Conservation (phyloP, 2,797 vertebrate genomes). For the Coregonus sp. region DNA sequence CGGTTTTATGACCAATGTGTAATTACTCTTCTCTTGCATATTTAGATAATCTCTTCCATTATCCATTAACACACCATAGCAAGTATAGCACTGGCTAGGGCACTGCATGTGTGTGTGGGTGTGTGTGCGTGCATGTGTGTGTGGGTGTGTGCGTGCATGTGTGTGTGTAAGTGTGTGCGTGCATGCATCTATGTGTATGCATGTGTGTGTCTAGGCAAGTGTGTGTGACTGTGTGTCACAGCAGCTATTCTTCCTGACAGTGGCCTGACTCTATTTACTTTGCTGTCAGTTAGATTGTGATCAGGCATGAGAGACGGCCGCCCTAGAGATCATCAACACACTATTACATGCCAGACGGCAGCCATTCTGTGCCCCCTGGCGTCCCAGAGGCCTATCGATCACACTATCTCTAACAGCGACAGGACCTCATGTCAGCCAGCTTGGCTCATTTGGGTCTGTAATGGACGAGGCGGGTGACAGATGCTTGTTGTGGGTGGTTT, state of each 20-base stretch:
- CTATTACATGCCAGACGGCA: not conserved
- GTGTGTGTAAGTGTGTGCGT: not conserved
- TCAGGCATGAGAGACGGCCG: slow-evolving; percentile 6
- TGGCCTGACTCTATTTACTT: not conserved
- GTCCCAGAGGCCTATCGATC: not conserved
- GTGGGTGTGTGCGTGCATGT: not conserved
- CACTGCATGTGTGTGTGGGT: not conserved
- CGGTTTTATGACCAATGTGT: not conserved
- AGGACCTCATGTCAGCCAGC: slow-evolving; percentile 9
- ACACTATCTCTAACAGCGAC: not conserved
- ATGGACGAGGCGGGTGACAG: slow-evolving; percentile 8
- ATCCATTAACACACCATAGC: no score
- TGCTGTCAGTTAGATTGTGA: slow-evolving; percentile 1
- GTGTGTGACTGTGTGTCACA: not conserved
- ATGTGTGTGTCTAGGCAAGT: not conserved
- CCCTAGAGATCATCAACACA: not conserved
- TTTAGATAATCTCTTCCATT: no score
- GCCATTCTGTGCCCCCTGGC: not conserved
- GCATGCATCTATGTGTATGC: not conserved
- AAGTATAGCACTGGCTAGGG: not conserved
- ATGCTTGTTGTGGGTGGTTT: not conserved
- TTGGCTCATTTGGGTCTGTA: not conserved
- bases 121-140: no score
- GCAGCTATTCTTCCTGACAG: not conserved
- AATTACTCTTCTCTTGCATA: not conserved